These are phyloP conservation scores for Phyllostomus hastatus DNA, from an alignment of 2,113 vertebrate species.

Conservation along the genomic window DNA sequence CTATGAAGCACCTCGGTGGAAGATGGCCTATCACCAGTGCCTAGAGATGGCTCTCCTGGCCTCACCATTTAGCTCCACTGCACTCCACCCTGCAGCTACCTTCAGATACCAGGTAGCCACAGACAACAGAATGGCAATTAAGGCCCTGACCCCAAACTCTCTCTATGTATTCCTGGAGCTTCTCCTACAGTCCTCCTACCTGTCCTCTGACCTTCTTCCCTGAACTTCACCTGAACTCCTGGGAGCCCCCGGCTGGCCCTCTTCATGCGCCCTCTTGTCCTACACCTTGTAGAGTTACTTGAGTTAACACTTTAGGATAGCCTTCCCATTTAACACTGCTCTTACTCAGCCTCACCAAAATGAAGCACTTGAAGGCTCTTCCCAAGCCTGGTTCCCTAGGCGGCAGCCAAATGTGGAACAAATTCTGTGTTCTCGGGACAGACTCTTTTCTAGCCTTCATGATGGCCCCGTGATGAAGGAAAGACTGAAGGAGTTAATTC, in stretches of 20 bases:
- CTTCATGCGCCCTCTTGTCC: background rate
- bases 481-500: background rate
- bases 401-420: background rate
- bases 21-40: background rate
- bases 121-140: background rate
- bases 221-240: background rate
- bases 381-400: background rate
- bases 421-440: background rate
- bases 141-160: background rate
- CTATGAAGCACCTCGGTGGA: background rate
- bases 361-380: background rate
- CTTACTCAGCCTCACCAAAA: background rate
- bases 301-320: background rate
- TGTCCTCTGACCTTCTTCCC: background rate
- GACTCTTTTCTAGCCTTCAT: background rate
- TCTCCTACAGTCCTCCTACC: background rate
- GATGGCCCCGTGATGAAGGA: background rate
- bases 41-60: background rate
- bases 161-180: background rate
- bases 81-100: too few species aligned
- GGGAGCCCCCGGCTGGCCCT: background rate
- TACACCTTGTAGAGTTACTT: background rate
- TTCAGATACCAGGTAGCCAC: background rate
- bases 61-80: background rate
- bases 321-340: background rate